Base-by-base conservation (phyloP, 2,113 vertebrate genomes). In the Pluvialis apricaria region DNA sequence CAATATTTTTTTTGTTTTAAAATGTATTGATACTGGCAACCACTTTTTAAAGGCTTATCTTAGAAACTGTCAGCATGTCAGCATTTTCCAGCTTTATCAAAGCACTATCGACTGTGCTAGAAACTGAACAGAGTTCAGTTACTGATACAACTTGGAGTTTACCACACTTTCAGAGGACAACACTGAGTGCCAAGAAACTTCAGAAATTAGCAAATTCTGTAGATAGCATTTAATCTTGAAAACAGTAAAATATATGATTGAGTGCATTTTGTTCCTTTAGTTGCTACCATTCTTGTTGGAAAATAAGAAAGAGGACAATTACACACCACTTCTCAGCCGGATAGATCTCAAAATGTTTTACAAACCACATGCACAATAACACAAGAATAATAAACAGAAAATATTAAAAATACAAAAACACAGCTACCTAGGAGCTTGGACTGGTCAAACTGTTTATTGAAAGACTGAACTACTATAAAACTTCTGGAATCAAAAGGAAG, bases 51-150 rank as follows among this genome's bases (percentile, higher is more conserved):
- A 87, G 21, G 25, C 47, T 71, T 87, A 55, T 68, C 47, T 90
- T 79, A 72, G 57, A 89, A 88, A 86, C 28, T 60, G 42, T 29
- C 82, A 82, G n/a, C n/a, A 58, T 69, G 85, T 90, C 71, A 92
- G 64, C n/a, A 88, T 81, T 88, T 91, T 81, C 9, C 75, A 86
- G 71, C 44, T 88, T 83, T 88, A 83, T 70, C 71, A 86, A 80
- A 77, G 47, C 36, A 38, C 18, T 42, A 71, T 2, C 3, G 3
- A 64, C 25, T 61, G 26, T 13, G 45, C 19, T 55, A 62, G 64
- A 94, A 95, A 55, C 11, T 10, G 42, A 78, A 61, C 19, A 93
- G 42, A 72, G 21, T 69, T 88, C 51, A 70, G 21, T 73, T 84
- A 58, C 71, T 78, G 44, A 71, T n/a, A 89, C 13, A 82, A 28